These are phyloP conservation scores for Panagrolaimus sp. DNA, from an alignment of 1,140 invertebrate species.

Conservation along the genomic window DNA sequence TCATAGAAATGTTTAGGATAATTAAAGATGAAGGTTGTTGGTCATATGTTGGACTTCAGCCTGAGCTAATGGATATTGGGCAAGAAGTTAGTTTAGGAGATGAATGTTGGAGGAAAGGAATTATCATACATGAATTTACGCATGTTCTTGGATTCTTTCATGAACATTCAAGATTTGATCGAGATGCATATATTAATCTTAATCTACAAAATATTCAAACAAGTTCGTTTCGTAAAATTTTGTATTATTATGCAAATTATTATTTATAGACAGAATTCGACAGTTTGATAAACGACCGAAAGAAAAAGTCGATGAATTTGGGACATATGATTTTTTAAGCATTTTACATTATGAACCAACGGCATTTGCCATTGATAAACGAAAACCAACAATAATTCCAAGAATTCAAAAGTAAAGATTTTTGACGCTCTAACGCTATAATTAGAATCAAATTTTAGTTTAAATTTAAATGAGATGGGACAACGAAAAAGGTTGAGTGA, in stretches of 20 bases:
- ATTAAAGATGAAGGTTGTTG: conserved; percentile 20
- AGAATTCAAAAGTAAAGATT: conserved; percentile 4
- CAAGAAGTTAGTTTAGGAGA: conserved; percentile 24
- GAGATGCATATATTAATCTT: conserved; percentile 24
- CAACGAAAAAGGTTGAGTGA: conserved; percentile 21
- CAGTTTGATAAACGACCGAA: conserved; percentile 25
- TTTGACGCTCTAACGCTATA: not conserved
- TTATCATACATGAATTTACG: conserved; percentile 30
- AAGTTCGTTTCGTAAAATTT: conserved; percentile 16
- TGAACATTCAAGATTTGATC: conserved; percentile 30
- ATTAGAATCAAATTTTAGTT: conserved; percentile 17
- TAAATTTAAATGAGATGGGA: conserved; percentile 14
- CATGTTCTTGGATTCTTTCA: conserved; percentile 32
- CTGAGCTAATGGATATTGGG: conserved; percentile 18
- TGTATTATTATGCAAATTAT: too few relatives aligned
- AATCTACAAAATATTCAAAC: conserved; percentile 24
- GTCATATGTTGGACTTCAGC: conserved; percentile 29
- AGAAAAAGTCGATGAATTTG: conserved; percentile 19
- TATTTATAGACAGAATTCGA: conserved; percentile 25
- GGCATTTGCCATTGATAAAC: conserved; percentile 29
- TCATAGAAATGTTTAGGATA: not conserved
- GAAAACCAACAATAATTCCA: conserved; percentile 23
- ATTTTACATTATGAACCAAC: conserved; percentile 32
- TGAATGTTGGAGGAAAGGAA: conserved; percentile 26
- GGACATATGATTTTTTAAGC: conserved; percentile 26